phyloP scores from a whole-genome alignment of 2,888 invertebrate species.

The Tetrapedia diversipes region DNA sequence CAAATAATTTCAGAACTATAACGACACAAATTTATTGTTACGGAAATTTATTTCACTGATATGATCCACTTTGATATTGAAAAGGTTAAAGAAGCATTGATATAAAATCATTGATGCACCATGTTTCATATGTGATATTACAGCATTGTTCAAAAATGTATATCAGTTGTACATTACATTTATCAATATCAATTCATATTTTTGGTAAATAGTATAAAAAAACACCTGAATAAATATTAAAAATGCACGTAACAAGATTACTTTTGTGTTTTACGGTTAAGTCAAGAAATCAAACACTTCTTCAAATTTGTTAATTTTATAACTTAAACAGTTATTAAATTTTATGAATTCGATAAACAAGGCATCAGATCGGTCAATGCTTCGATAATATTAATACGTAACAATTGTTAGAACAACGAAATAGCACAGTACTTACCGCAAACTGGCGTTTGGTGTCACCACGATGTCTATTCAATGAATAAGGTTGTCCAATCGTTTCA shows the following conservation, averaged over 20 bases:
- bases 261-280: not conserved
- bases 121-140: not conserved
- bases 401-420: not conserved
- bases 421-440: not conserved
- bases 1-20: not conserved
- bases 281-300: not conserved
- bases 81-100: slow-evolving; percentile 31
- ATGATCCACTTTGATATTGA: not conserved
- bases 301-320: not conserved
- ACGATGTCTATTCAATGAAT: slow-evolving; percentile 26
- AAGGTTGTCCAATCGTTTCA: not conserved
- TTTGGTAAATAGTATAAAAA: not conserved
- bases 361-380: not conserved
- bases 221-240: no score
- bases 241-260: not conserved
- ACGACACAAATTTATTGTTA: slow-evolving; percentile 2
- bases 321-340: not conserved
- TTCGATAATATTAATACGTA: not conserved
- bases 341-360: not conserved
- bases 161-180: not conserved
- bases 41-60: not conserved
- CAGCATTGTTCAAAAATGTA: not conserved
- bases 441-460: not conserved
- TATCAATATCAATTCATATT: not conserved
- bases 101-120: not conserved